phyloP scores from a whole-genome alignment of 1,140 invertebrate genomes.

The Battus philenor region DNA sequence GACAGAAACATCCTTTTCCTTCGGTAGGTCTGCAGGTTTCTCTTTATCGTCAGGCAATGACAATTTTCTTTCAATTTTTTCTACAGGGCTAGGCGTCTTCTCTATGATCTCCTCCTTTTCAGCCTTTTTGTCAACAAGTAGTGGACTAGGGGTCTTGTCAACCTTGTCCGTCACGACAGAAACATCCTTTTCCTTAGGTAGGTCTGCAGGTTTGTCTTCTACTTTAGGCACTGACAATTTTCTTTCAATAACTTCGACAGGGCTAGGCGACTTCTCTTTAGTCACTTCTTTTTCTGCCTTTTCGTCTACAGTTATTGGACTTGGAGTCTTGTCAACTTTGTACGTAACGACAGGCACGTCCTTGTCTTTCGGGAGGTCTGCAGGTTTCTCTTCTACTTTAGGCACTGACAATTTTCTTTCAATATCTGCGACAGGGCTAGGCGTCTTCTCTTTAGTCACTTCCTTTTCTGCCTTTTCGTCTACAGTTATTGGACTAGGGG shows the following conservation, averaged over 20 bases:
- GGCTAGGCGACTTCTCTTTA: conserved; percentile 17
- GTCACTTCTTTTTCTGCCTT: no score
- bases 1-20: not conserved
- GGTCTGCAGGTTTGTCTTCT: not conserved
- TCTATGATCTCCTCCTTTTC: not conserved
- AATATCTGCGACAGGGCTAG: no score
- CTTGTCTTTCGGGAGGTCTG: no score
- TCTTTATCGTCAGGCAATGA: not conserved
- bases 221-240: not conserved
- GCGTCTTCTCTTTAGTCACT: no score
- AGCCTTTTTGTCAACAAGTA: not conserved
- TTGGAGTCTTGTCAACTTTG: no score
- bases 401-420: no score
- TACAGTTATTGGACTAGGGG: no score
- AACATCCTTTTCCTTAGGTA: not conserved
- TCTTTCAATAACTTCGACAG: not conserved
- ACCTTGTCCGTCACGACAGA: not conserved
- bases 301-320: no score
- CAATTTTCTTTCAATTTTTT: not conserved
- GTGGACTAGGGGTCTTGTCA: not conserved
- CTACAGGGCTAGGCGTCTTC: conserved; percentile 8
- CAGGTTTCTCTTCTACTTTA: no score
- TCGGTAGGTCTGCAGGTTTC: not conserved
- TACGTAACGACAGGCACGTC: no score
- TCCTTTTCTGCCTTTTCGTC: no score